phyloP scores from a whole-genome alignment of 2,888 invertebrate genomes.

The Drosophila greeni region DNA sequence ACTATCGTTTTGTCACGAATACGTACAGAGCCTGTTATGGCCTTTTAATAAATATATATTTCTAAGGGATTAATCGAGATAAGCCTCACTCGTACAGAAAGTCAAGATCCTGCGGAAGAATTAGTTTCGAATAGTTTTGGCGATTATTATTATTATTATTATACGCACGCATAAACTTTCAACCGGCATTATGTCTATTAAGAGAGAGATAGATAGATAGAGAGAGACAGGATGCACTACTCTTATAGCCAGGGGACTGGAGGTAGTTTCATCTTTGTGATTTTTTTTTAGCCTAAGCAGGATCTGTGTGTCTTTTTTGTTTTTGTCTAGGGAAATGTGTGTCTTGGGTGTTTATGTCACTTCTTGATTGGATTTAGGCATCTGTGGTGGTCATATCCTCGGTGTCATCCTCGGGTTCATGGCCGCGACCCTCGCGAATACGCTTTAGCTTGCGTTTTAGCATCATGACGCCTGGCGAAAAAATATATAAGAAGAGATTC shows the following conservation, averaged over 20 bases:
- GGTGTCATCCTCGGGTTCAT: constrained; percentile 71
- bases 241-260: constrained; percentile 19
- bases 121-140: background rate
- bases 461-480: constrained; percentile 76
- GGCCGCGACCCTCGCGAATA: constrained; percentile 78
- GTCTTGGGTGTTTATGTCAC: constrained; percentile 23
- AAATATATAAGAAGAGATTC: background rate
- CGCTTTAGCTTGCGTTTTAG: constrained; percentile 78
- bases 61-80: constrained; percentile 6
- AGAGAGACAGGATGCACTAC: constrained; percentile 20
- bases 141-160: background rate
- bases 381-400: constrained; percentile 61
- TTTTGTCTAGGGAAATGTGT: constrained; percentile 38
- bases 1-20: background rate
- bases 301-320: constrained; percentile 31
- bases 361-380: constrained; percentile 17
- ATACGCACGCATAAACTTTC: constrained; percentile 19
- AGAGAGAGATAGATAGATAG: constrained; percentile 2
- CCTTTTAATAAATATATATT: background rate
- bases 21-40: background rate
- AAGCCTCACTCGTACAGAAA: constrained; percentile 4
- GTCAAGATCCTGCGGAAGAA: background rate
- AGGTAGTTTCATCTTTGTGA: constrained; percentile 24
- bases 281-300: constrained; percentile 29
- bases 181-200: background rate